Base-by-base conservation (phyloP, 2,113 vertebrate species). In the Australoheros scitulus region DNA sequence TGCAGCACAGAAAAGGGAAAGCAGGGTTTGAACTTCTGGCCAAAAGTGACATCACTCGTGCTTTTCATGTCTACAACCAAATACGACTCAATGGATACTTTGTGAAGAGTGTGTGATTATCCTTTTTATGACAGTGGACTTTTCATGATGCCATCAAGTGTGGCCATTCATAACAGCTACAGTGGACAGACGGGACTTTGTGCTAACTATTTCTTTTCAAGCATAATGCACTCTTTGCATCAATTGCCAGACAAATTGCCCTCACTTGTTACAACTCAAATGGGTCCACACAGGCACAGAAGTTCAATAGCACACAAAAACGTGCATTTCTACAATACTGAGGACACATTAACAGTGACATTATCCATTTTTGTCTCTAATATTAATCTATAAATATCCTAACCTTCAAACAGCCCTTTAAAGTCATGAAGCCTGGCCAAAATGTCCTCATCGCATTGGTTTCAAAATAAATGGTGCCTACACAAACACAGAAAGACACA, bases 61-160 rank as follows among this genome's bases (percentile, higher is more conserved):
- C 18, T 55, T 72, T 72, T 55, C 68, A 72, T 72, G 47, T 55
- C 47, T 34, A 55, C 68, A 55, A 72, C 11, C 47, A 72, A 72
- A 72, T 55, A 8, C 68, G 52, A 72, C 26, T 11, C 29, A 72
- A 18, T 34, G 11, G 32, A 55, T 72, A 32, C 47, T 72, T 52
- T 55, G 68, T 72, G 65, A 72, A 55, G 68, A 72, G 18, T 50
- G 32, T 14, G 55, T 72, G 47, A 55, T 72, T 72, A 72, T 72
- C 26, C 24, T 72, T 72, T 52, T 70, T 47, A 70, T 55, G 47
- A 55, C 24, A 55, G 29, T 26, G 68, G 43, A 29, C 47, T 72
- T 72, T n/a, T 52, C 65, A 55, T 72, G 68, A 72, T n/a, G 65
- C 65, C 65, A 50, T 72, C 43, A 72, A 72, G 43, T 72, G 68